Percentiles rank a stretch among this genome's conserved stretches.
phyloP scores from a whole-genome alignment of 2,797 vertebrate genomes.

The Hyperoplus lanceolatus region DNA sequence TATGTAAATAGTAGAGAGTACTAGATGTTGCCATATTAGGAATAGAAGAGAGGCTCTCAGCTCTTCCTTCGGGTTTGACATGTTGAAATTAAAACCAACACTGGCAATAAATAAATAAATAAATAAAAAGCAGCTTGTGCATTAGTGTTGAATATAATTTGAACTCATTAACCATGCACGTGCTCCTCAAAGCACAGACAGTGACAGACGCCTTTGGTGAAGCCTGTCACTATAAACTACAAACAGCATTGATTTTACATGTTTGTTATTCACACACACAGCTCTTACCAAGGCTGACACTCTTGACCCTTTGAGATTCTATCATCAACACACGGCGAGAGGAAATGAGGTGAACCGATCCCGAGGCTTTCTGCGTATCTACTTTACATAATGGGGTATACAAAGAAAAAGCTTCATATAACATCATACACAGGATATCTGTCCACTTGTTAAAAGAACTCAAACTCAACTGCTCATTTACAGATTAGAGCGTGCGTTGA shows the following conservation, averaged over 20 bases:
- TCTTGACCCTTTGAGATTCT: conserved; percentile 31
- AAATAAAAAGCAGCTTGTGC: conserved; percentile 1
- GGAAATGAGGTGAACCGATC: conserved; percentile 44
- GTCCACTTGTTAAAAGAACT: conserved; percentile 1
- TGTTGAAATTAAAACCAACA: conserved; percentile 34
- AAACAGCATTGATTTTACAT: conserved; percentile 51
- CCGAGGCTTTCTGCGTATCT: conserved; percentile 2
- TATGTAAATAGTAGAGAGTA: conserved; percentile 30
- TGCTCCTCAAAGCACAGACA: conserved; percentile 12
- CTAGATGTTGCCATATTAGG: conserved; percentile 54
- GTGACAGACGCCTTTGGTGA: conserved; percentile 45
- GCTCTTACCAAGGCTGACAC: conserved; percentile 39
- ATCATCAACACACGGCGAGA: conserved; percentile 20
- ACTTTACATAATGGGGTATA: too few relatives aligned
- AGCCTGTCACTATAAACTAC: conserved; percentile 50
- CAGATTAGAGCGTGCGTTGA: conserved; percentile 28
- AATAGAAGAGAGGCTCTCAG: conserved; percentile 9
- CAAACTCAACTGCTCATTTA: background rate
- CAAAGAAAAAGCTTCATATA: conserved; percentile 7
- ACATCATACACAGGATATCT: conserved; percentile 1
- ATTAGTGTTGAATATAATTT: conserved; percentile 17
- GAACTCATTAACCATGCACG: conserved; percentile 41
- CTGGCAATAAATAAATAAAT: conserved; percentile 2
- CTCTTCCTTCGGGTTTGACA: conserved; percentile 10
- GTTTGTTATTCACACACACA: conserved; percentile 45